A percentile compares a stretch with the other conserved stretches of the same genome.
phyloP scores from a whole-genome alignment of 2,113 vertebrate genomes.

The Nothocercus nigrocapillus region DNA sequence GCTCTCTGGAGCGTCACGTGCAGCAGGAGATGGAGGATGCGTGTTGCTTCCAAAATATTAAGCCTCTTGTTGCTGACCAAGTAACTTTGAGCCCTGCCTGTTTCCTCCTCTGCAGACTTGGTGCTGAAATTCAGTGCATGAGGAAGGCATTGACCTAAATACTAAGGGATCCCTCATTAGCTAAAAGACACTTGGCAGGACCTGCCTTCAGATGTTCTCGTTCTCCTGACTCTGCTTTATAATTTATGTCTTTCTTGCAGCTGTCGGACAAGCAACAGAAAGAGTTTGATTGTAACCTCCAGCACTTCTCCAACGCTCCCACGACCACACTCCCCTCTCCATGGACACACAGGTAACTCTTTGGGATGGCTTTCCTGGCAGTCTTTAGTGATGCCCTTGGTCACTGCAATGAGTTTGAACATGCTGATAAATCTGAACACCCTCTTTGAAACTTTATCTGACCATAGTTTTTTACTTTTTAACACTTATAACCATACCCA shows the following conservation, averaged over 20 bases:
- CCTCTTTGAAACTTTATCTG: background rate
- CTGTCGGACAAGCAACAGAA: conserved; percentile 96
- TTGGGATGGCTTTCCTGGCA: background rate
- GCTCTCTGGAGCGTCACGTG: background rate
- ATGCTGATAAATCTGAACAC: background rate
- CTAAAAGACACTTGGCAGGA: background rate
- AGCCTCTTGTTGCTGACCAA: background rate
- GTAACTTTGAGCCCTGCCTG: background rate
- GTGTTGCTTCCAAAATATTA: background rate
- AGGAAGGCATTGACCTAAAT: background rate
- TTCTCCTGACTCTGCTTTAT: background rate
- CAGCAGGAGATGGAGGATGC: background rate
- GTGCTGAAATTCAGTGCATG: background rate
- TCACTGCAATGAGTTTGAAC: background rate
- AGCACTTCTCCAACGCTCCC: conserved; percentile 98
- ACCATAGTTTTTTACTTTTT: background rate
- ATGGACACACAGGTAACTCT: conserved; percentile 90
- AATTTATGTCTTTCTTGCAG: conserved; percentile 73
- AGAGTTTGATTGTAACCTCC: conserved; percentile 97
- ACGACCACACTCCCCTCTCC: conserved; percentile 94
- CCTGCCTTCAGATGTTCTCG: background rate
- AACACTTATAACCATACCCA: background rate
- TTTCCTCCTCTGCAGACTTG: background rate
- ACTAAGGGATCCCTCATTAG: background rate
- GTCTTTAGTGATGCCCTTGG: background rate